A percentile compares a stretch with the other conserved stretches of the same genome.
These are phyloP conservation scores for Sitta carolinensis DNA, from an alignment of 2,797 vertebrate genomes.

Conservation along the genomic window DNA sequence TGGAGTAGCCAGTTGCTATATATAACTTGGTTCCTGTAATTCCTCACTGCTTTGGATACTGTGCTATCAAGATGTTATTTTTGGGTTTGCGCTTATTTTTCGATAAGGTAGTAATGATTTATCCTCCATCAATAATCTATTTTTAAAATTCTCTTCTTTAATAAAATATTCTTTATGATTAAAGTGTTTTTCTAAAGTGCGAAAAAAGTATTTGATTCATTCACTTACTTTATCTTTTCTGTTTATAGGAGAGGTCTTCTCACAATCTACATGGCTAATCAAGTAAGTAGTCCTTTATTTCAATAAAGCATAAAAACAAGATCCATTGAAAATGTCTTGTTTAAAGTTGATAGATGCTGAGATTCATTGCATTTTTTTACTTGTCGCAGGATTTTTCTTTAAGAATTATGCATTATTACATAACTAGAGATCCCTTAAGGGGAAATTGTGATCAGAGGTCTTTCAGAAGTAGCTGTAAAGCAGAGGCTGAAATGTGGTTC, in stretches of 20 bases:
- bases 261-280: conserved; percentile 98
- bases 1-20: background rate
- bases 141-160: background rate
- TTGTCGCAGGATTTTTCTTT: background rate
- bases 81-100: background rate
- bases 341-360: background rate
- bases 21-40: background rate
- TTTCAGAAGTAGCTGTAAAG: background rate
- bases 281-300: conserved; percentile 83
- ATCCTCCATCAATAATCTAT: background rate
- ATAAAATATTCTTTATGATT: background rate
- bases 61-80: background rate
- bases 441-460: background rate
- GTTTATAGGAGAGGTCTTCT: conserved; percentile 92
- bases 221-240: conserved; percentile 39
- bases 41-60: background rate
- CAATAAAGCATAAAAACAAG: background rate
- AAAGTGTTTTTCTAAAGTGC: background rate
- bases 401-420: background rate
- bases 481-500: background rate
- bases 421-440: background rate
- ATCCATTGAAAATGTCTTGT: background rate
- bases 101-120: background rate
- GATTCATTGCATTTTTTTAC: background rate
- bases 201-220: background rate